Evolutionary conservation across 2,113 vertebrate species (phyloP).

Genomic region (Salvelinus sp.): DNA sequence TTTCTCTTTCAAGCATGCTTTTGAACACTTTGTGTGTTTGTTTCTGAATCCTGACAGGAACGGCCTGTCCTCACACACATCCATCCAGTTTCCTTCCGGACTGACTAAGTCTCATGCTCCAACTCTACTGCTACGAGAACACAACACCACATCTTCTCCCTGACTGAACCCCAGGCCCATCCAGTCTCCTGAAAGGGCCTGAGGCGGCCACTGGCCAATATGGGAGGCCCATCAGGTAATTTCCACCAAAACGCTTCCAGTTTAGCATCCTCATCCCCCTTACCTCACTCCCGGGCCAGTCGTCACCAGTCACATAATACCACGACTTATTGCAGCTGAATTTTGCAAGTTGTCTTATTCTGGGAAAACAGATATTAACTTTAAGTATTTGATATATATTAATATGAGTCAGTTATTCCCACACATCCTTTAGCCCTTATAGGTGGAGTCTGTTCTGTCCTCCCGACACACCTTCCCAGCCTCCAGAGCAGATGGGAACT

Average conservation of each 20-base stretch:
- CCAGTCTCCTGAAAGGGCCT: not conserved
- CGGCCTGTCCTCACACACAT: slow-evolving; percentile 9
- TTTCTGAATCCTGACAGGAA: slow-evolving; percentile 44
- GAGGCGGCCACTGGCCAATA: not conserved
- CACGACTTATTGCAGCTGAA: slow-evolving; percentile 72
- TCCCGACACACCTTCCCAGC: slow-evolving; percentile 24
- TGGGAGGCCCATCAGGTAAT: slow-evolving; percentile 25
- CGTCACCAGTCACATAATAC: slow-evolving; percentile 42
- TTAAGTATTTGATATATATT: slow-evolving; percentile 57
- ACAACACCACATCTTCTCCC: not conserved
- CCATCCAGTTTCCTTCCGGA: slow-evolving; percentile 29
- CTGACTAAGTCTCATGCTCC: slow-evolving; percentile 17
- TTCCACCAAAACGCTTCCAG: slow-evolving; percentile 60
- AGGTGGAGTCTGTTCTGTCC: slow-evolving; percentile 60
- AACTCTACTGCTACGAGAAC: not conserved
- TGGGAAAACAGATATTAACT: slow-evolving; percentile 55
- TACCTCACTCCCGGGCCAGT: not conserved
- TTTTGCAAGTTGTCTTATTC: slow-evolving; percentile 61
- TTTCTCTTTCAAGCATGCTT: slow-evolving; percentile 88
- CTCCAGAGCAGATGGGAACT: slow-evolving; percentile 37
- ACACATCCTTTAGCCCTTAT: slow-evolving; percentile 78
- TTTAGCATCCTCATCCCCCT: slow-evolving; percentile 75
- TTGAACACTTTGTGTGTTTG: slow-evolving; percentile 62
- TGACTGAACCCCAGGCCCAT: not conserved
- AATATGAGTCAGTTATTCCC: slow-evolving; percentile 63